These are phyloP conservation scores for Manis crassicaudata DNA, from an alignment of 2,797 vertebrate species.

Conservation along the genomic window DNA sequence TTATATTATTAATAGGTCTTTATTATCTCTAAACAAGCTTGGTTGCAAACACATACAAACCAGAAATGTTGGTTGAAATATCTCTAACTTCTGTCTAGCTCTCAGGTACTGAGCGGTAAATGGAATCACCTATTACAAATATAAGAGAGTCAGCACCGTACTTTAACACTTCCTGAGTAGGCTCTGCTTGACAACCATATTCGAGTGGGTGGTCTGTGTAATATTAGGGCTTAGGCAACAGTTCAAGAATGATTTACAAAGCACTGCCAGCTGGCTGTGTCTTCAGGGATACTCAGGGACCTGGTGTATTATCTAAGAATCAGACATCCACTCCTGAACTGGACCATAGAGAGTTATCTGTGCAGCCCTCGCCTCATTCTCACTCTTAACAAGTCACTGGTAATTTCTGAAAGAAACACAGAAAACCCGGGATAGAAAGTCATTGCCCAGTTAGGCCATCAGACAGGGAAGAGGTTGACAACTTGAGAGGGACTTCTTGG, in stretches of 20 bases:
- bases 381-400: neutral
- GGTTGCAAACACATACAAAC: neutral
- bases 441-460: neutral
- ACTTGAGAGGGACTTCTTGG: neutral
- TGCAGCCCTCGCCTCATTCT: neutral
- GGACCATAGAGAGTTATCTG: neutral
- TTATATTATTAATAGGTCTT: neutral
- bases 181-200: neutral
- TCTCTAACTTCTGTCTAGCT: neutral
- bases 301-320: neutral
- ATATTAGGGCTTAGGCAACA: neutral
- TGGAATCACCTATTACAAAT: neutral
- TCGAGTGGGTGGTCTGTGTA: neutral
- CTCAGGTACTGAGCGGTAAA: neutral
- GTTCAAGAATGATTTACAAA: neutral
- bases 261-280: neutral
- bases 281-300: neutral
- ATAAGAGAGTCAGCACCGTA: neutral
- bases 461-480: neutral
- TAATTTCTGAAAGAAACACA: neutral
- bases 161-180: neutral
- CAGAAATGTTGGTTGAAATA: neutral
- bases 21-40: slow-evolving; percentile 25
- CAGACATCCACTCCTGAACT: neutral
- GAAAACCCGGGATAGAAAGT: neutral